Evolutionary conservation across 2,797 vertebrate genomes (phyloP).

Genomic region (Bovichtus diacanthus): DNA sequence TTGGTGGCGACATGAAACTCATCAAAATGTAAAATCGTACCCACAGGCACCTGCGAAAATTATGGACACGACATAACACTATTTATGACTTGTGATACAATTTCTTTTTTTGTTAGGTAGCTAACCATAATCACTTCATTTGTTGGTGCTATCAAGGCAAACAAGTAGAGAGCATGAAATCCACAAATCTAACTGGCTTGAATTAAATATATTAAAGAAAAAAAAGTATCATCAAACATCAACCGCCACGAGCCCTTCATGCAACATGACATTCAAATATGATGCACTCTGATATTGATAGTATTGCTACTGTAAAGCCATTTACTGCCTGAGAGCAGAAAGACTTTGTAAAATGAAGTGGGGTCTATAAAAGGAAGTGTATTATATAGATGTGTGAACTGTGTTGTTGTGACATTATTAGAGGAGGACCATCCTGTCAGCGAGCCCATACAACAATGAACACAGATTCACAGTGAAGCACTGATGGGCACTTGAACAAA

Average conservation of each 20-base stretch:
- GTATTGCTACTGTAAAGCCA: conserved; percentile 60
- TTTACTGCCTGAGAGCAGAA: conserved; percentile 56
- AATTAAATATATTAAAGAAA: not conserved
- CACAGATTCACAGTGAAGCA: conserved; percentile 75
- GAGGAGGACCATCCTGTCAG: conserved; percentile 73
- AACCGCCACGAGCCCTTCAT: conserved; percentile 27
- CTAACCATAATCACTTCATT: not conserved
- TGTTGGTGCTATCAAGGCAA: conserved; percentile 17
- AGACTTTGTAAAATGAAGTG: conserved; percentile 71
- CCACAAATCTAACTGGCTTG: conserved; percentile 4
- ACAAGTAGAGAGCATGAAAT: conserved; percentile 13
- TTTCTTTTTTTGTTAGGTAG: conserved; percentile 14
- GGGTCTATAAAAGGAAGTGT: conserved; percentile 70
- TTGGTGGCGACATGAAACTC: conserved; percentile 18
- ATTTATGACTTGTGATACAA: not conserved
- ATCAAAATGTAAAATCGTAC: conserved; percentile 38
- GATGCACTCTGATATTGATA: conserved; percentile 56
- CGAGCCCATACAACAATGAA: conserved; percentile 73
- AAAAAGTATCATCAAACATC: conserved; percentile 50
- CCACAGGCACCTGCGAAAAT: conserved; percentile 8
- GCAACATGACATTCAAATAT: conserved; percentile 65
- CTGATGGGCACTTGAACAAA: conserved; percentile 80
- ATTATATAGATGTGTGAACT: conserved; percentile 74
- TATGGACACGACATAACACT: conserved; percentile 5
- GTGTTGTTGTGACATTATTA: conserved; percentile 77